phyloP scores from a whole-genome alignment of 2,797 vertebrate species.

The Xyrichtys novacula region DNA sequence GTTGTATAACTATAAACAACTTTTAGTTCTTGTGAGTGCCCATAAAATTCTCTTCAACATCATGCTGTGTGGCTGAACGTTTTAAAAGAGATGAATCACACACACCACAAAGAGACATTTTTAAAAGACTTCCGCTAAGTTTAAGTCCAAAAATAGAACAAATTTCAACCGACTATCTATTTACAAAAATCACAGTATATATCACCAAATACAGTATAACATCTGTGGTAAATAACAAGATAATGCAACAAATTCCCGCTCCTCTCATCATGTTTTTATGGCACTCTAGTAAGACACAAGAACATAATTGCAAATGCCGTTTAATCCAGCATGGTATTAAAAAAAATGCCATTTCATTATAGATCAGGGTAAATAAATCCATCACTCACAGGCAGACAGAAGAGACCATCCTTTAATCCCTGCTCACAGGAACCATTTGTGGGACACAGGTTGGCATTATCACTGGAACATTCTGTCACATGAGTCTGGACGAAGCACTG shows the following conservation, averaged over 20 bases:
- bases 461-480: neutral
- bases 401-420: slow-evolving; percentile 26
- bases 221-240: neutral
- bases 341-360: slow-evolving; percentile 15
- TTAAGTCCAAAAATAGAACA: neutral
- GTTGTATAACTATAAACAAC: neutral
- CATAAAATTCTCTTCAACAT: no score
- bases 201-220: no score
- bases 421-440: slow-evolving; percentile 41
- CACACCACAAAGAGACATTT: no score
- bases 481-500: slow-evolving; percentile 63
- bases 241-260: neutral
- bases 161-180: neutral
- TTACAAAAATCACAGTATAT: no score
- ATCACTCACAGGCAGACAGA: slow-evolving; percentile 82
- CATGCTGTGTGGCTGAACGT: no score
- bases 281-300: neutral
- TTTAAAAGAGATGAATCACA: no score
- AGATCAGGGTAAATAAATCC: slow-evolving; percentile 3
- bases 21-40: no score
- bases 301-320: neutral
- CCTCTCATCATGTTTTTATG: neutral
- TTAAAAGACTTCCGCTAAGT: no score
- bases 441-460: neutral
- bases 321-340: slow-evolving; percentile 1